Conservation (phyloP, 37 sponge, comb jelly and placozoan genomes). For the Bolinopsis microptera region DNA sequence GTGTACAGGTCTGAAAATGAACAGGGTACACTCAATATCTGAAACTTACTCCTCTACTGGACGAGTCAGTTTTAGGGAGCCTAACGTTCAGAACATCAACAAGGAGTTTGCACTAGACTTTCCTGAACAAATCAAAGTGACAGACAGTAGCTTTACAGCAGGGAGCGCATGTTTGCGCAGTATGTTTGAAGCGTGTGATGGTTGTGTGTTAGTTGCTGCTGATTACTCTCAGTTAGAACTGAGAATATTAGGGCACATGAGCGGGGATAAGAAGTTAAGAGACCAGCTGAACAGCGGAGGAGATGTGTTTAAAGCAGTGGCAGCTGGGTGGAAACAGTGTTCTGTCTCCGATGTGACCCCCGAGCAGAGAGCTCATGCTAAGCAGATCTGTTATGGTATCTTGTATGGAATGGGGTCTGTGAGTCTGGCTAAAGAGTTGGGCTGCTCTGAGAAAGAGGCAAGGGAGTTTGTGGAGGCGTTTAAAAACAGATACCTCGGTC, state of each 20-base stretch:
- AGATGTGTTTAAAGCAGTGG: conserved; percentile 93
- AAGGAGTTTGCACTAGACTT: conserved; percentile 78
- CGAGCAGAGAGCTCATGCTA: conserved; percentile 82
- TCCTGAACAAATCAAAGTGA: conserved; percentile 3
- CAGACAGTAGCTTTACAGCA: neutral
- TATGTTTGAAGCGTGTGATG: conserved; percentile 76
- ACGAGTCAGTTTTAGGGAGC: conserved; percentile 77
- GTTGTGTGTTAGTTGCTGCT: conserved; percentile 80
- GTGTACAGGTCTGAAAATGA: conserved; percentile 58
- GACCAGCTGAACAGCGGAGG: conserved; percentile 74
- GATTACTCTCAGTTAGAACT: conserved; percentile 97
- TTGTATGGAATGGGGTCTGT: conserved; percentile 92
- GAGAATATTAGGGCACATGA: conserved; percentile 89
- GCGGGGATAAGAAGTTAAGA: conserved; percentile 75
- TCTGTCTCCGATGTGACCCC: conserved; percentile 69
- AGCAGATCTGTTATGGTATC: conserved; percentile 97
- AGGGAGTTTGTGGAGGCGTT: conserved; percentile 84
- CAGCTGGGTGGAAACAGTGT: conserved; percentile 74
- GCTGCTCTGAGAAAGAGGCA: conserved; percentile 82
- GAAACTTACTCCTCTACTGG: conserved; percentile 91
- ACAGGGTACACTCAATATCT: conserved; percentile 31
- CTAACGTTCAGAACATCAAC: conserved; percentile 90
- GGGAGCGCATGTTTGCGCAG: conserved; percentile 77
- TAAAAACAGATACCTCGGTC: conserved; percentile 75
- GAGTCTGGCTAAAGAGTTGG: conserved; percentile 81